These are phyloP conservation scores for Tapirus terrestris DNA, from an alignment of 2,113 vertebrate genomes.

Conservation along the genomic window DNA sequence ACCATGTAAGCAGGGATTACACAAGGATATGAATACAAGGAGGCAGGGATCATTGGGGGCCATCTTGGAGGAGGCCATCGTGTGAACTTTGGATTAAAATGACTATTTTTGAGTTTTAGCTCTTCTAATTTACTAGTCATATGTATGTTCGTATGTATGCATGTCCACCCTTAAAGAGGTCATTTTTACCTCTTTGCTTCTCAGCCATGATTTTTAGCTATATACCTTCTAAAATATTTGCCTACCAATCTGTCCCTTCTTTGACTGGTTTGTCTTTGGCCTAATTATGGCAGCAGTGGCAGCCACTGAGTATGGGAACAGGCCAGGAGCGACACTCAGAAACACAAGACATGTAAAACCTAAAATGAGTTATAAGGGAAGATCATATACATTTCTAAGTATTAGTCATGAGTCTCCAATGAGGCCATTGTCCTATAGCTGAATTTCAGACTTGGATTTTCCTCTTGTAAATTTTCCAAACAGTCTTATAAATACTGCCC, in stretches of 20 bases:
- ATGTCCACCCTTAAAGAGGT: neutral
- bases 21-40: neutral
- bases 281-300: neutral
- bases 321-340: neutral
- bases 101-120: neutral
- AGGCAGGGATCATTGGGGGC: neutral
- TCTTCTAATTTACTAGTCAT: neutral
- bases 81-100: neutral
- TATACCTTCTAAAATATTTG: neutral
- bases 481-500: neutral
- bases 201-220: neutral
- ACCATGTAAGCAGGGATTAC: neutral
- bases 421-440: neutral
- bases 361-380: neutral
- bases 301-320: neutral
- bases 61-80: neutral
- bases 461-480: neutral
- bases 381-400: neutral
- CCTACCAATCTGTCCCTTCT: neutral
- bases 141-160: neutral
- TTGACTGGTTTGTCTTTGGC: neutral
- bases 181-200: neutral
- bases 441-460: neutral
- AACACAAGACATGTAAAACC: neutral
- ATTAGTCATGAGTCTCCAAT: neutral